These are phyloP conservation scores for Rachycentron canadum DNA, from an alignment of 2,797 vertebrate genomes.

Conservation along the genomic window DNA sequence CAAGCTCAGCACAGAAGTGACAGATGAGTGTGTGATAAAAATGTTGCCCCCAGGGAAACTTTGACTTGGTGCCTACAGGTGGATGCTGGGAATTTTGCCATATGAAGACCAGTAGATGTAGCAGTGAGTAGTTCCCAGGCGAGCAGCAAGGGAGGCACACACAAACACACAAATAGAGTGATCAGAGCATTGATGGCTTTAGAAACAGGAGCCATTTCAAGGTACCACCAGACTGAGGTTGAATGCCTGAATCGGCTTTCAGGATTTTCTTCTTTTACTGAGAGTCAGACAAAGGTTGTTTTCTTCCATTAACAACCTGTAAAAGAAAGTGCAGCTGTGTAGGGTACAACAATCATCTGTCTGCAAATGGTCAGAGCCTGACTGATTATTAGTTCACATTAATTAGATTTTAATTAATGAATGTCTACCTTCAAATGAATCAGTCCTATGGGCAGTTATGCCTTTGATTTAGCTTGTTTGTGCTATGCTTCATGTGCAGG, in stretches of 20 bases:
- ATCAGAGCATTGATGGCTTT: background rate
- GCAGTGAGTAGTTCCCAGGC: background rate
- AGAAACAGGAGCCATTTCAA: background rate
- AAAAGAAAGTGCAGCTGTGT: constrained; percentile 4
- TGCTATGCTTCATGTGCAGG: no score
- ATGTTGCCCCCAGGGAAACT: background rate
- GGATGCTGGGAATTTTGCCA: background rate
- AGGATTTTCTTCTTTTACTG: constrained; percentile 2
- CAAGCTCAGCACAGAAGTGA: background rate
- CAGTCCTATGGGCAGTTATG: background rate
- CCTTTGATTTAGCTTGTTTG: background rate
- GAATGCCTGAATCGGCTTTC: background rate
- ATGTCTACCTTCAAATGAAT: background rate
- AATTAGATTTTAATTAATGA: background rate
- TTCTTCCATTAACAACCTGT: background rate
- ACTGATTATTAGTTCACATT: constrained; percentile 6
- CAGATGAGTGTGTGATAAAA: background rate
- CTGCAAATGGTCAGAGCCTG: constrained; percentile 1
- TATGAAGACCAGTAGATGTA: background rate
- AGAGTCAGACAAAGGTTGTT: background rate
- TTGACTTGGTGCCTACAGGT: background rate
- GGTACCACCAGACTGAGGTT: background rate
- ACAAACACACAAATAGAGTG: background rate
- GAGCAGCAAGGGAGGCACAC: background rate
- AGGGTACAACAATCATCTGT: background rate